Base-by-base conservation (phyloP, 2,113 vertebrate genomes). In the Tupaia tana region DNA sequence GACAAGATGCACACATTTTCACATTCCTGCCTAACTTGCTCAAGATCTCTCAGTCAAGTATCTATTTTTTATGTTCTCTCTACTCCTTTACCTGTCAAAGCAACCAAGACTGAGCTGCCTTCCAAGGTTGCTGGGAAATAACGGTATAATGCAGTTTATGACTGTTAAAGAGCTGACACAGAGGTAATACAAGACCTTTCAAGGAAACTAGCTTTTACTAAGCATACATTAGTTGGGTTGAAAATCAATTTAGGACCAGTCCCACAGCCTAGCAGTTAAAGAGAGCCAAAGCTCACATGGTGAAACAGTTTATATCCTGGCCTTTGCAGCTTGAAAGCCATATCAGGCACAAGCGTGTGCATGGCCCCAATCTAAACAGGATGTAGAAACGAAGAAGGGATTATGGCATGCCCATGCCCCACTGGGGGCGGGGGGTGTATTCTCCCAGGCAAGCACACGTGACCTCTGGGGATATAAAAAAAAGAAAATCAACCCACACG, bases 101-200 rank as follows among this genome's bases (percentile, higher is more conserved):
- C 15, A 90, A 92, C 69, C 29, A 89, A 54, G 54, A 54, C 52
- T 22, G 66, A 94, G 29, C 4, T 71, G 54, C 20, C n/a, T 22
- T 94, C 31, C 71, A 89, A 52, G 66, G 71, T 89, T 95, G 75
- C 93, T 92, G 74, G 91, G 82, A 92, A 96, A 93, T 89, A 94
- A 91, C 12, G 1, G 80, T n/a, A 11, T 25, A 67, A 66, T 6
- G 10, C 20, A 9, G 63, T 78, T 96, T 91, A 96, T 94, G 52
- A 80, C 19, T 69, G 14, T 64, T 93, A 86, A 91, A 93, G 80
- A 67, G 64, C 78, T 86, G 64, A 84, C 61, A 61, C 25, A 77
- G 80, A 95, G 24, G 64, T n/a, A 82, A 79, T 86, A 67, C 54
- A 81, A 25, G 11, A 85, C 31, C 18, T 25, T 90, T 91, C 66